These are phyloP conservation scores for Micromesistius poutassou DNA, from an alignment of 2,797 vertebrate species.

Conservation along the genomic window DNA sequence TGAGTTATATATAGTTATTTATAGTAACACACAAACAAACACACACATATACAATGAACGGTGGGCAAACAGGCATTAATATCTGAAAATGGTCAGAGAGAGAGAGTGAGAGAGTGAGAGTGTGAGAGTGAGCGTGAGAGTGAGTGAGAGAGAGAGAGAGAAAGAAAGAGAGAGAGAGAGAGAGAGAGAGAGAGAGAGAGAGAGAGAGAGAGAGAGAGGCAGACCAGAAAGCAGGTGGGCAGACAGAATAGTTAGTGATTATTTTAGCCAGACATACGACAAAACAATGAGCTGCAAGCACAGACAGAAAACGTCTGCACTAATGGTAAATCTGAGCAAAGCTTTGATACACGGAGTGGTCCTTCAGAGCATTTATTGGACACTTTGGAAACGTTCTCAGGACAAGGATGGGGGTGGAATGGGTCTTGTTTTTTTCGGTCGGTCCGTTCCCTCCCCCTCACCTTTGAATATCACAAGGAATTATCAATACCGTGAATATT, in stretches of 20 bases:
- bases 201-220: no score
- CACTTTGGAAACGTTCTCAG: neutral
- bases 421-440: neutral
- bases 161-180: no score
- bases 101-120: conserved; percentile 25
- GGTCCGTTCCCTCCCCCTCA: neutral
- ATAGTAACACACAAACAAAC: neutral
- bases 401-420: neutral
- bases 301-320: neutral
- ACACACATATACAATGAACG: neutral
- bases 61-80: neutral
- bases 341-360: neutral
- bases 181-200: no score
- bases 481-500: neutral
- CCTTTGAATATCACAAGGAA: no score
- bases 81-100: conserved; percentile 31
- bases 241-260: neutral
- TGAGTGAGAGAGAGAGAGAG: conserved; percentile 3
- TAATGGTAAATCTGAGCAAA: neutral
- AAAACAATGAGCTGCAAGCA: neutral
- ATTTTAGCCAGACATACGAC: neutral
- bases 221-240: neutral
- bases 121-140: conserved; percentile 47
- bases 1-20: neutral
- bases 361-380: neutral